Evolutionary conservation across 2,113 vertebrate species (phyloP).

Genomic region (Poicephalus meyeri): DNA sequence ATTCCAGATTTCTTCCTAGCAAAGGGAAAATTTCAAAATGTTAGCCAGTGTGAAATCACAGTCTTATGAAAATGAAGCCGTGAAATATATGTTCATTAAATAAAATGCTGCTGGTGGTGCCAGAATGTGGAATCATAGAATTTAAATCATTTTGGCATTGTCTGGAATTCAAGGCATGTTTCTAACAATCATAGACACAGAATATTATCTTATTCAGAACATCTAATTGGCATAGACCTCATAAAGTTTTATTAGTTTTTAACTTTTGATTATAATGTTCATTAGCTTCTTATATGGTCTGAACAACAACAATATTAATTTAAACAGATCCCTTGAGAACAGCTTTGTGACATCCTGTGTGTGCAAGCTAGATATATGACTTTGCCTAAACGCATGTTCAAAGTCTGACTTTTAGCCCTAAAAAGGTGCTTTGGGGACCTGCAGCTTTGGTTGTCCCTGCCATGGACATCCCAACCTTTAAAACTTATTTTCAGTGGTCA

Average conservation of each 20-base stretch:
- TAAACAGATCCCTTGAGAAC: background rate
- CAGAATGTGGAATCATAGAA: background rate
- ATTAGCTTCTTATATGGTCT: background rate
- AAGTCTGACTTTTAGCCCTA: conserved; percentile 12
- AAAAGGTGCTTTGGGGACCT: conserved; percentile 7
- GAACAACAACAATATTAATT: background rate
- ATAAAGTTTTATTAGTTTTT: background rate
- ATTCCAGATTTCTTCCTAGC: background rate
- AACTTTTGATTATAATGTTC: background rate
- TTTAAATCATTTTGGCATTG: background rate
- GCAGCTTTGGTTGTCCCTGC: conserved; percentile 4
- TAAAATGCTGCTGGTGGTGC: background rate
- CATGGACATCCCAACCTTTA: conserved; percentile 14
- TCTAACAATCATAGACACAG: background rate
- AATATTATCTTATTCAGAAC: background rate
- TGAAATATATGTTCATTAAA: background rate
- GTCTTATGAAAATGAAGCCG: background rate
- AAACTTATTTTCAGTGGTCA: conserved; percentile 50
- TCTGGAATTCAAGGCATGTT: background rate
- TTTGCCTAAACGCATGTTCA: conserved; percentile 2
- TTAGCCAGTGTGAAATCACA: background rate
- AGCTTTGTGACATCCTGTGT: background rate
- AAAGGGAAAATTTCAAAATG: background rate
- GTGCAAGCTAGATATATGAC: background rate
- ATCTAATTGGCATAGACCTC: background rate